phyloP scores from a whole-genome alignment of 2,888 invertebrate genomes.

The Rapana venosa region DNA sequence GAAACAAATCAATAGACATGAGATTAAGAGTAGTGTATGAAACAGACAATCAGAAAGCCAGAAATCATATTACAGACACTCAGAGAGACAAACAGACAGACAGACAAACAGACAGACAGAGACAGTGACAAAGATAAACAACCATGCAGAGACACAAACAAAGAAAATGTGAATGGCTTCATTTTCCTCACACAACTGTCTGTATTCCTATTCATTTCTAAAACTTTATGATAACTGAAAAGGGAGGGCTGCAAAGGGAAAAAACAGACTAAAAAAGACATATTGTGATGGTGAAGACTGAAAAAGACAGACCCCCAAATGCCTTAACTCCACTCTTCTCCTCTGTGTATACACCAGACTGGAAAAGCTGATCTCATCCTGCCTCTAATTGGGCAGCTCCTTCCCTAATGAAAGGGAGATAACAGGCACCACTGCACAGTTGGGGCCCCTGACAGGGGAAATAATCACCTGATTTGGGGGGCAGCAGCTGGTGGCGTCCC shows the following conservation, averaged over 20 bases:
- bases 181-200: too few relatives aligned
- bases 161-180: too few relatives aligned
- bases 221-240: too few relatives aligned
- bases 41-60: background rate
- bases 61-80: background rate
- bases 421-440: slow-evolving; percentile 34
- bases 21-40: too few relatives aligned
- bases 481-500: slow-evolving; percentile 28
- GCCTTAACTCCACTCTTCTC: too few relatives aligned
- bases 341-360: background rate
- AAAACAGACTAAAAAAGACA: too few relatives aligned
- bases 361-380: background rate
- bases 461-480: slow-evolving; percentile 31
- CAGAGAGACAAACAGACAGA: background rate
- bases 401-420: slow-evolving; percentile 18
- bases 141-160: background rate
- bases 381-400: slow-evolving; percentile 5
- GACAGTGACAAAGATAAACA: background rate
- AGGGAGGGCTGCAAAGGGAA: too few relatives aligned
- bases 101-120: background rate
- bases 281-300: too few relatives aligned
- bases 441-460: slow-evolving; percentile 27
- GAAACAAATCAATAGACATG: too few relatives aligned
- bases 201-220: too few relatives aligned
- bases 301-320: too few relatives aligned